phyloP scores from a whole-genome alignment of 2,113 vertebrate genomes.

The Turdus rufiventris region DNA sequence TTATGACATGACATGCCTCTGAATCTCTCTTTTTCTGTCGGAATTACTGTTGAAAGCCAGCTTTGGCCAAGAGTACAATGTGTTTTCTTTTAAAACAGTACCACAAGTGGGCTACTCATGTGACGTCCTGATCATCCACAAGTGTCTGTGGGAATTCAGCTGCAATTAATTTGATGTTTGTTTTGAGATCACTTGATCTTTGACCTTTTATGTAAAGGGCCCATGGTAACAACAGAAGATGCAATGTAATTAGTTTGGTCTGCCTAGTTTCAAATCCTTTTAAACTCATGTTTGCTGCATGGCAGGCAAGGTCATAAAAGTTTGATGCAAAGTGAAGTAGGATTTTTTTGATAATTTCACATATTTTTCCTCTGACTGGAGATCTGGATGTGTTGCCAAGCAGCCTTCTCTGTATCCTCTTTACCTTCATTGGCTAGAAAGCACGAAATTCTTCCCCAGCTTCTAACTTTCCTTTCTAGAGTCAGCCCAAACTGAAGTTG shows the following conservation, averaged over 20 bases:
- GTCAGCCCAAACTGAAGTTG: not conserved
- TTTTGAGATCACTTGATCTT: not conserved
- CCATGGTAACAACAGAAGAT: not conserved
- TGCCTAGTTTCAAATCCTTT: not conserved
- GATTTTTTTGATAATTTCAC: not conserved
- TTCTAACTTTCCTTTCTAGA: not conserved
- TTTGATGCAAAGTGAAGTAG: not conserved
- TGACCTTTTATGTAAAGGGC: not conserved
- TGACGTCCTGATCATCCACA: not conserved
- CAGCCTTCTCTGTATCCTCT: not conserved
- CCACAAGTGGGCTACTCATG: not conserved
- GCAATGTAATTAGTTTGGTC: not conserved
- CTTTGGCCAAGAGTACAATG: not conserved
- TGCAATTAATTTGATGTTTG: not conserved
- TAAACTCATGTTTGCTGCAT: not conserved
- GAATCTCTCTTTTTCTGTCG: not conserved
- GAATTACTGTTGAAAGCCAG: not conserved
- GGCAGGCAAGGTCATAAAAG: not conserved
- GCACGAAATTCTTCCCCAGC: not conserved
- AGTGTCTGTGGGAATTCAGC: not conserved
- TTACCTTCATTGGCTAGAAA: not conserved
- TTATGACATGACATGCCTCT: not conserved
- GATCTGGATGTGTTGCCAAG: not conserved
- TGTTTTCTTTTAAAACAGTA: not conserved
- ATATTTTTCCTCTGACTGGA: not conserved